Evolutionary conservation across 1,140 invertebrate species (phyloP), one percentile per base, ranked within the genome.

Genomic region (Halotydeus destructor): DNA sequence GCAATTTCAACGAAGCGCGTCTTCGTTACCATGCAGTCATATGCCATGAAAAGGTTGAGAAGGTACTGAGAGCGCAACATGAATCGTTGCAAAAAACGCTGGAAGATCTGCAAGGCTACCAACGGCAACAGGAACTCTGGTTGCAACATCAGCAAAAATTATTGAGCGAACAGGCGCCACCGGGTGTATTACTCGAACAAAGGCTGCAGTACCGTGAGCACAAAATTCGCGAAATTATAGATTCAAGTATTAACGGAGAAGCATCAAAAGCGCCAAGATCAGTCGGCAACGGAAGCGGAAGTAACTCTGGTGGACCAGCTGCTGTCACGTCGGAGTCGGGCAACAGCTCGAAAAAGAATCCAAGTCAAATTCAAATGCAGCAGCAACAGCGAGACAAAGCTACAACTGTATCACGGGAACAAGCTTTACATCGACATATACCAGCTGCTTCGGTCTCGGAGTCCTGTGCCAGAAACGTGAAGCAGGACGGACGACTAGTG

Each of bases 21-120:
- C 59, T 65, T 46, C 64, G 71, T 43, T 73, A 68, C 58, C 64
- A 73, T 64, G 71, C 70, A 18, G 68, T 76, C 26, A 50, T 71
- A 8, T 82, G 78, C 60, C 71, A 75, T 52, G 63, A 65, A 41
- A 73, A 73, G 53, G 54, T 80, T 23, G 69, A 75, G 53, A 62
- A 63, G 44, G 70, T 69, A 26, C 57, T 81, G 31, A 64, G 69
- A 49, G 60, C 62, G 40, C 62, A 77, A 39, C 69, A 74, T 50
- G 67, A 68, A 75, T 78, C 67, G 41, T 56, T 77, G 28, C 72
- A 75, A 53, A 61, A 63, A 37, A 74, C 75, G 30, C 55, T 76
- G 45, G 57, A 60, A 14, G 72, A 76, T 46, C 57, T 76, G 27
- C 66, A 71, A 43, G 66, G 70, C 40, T 76, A 75, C 52, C 71